Evolutionary conservation across 2,797 vertebrate genomes (phyloP), one percentile per base, ranked within the genome.

Genomic region (Neomorphus geoffroyi): DNA sequence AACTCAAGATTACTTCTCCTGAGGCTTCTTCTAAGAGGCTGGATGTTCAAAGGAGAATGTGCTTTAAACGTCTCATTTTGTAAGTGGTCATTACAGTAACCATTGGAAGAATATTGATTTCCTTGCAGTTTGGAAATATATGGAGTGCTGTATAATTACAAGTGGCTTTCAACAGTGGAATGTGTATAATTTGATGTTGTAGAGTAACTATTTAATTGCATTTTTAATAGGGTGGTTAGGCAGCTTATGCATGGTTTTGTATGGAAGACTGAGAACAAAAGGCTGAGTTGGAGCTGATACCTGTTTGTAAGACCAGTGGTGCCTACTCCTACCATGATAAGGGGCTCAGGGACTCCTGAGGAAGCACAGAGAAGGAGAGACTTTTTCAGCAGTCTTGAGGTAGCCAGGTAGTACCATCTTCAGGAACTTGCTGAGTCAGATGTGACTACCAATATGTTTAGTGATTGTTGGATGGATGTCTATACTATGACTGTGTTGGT

Each of bases 381-480:
- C 18, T 62, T 37, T 48, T 77, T 51, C 19, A 41, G 8, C 9
- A 30, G 19, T 46, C 69, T 45, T 30, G 30, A 32, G 80, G 19
- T 50, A 80, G 5, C 32, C 50, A 39, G 1, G 43, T 54, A 28
- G 30, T 16, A 5, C 22, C 27, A 33, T 18, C 35, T 65, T 5
- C 7, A 35, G 21, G 13, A 58, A 16, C 18, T 5, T 62, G 7
- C 19, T 53, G 50, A 23, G 3, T 39, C 50, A 37, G 39, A 28
- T 48, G 7, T 9, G 4, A 16, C 62, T 87, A 84, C 64, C 33
- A 33, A 14, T 19, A 11, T 18, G 13, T 51, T 74, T n/a, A 56
- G 30, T 13, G 11, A 23, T 7, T 33, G 13, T 53, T 67, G 64
- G 62, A 50, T 0, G 1, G 39, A 26, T 0, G 1, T 19, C 46